Evolutionary conservation across 2,888 invertebrate genomes (phyloP).

Genomic region (Thalpophila matura): DNA sequence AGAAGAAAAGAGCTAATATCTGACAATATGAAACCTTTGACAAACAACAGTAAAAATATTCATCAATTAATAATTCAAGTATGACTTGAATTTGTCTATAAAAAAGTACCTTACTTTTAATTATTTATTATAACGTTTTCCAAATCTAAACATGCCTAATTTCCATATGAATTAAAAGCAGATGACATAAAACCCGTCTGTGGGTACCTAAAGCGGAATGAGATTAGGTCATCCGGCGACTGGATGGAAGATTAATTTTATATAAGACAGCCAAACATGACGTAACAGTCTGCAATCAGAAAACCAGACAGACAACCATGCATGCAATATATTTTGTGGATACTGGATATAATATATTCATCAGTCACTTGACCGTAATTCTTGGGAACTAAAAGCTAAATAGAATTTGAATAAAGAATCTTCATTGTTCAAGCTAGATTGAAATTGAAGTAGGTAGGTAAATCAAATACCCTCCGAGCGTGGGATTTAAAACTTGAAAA

Average conservation of each 20-base stretch:
- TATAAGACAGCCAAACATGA: slow-evolving; percentile 34
- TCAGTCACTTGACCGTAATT: slow-evolving; percentile 12
- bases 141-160: slow-evolving; percentile 5
- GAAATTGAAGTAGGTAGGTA: neutral
- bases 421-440: slow-evolving; percentile 3
- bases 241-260: slow-evolving; percentile 42
- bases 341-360: neutral
- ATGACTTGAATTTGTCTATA: no score
- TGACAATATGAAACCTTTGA: no score
- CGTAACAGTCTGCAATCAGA: slow-evolving; percentile 39
- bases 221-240: slow-evolving; percentile 52
- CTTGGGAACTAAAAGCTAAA: neutral
- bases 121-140: no score
- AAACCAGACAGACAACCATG: slow-evolving; percentile 10
- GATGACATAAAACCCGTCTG: slow-evolving; percentile 28
- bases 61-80: no score
- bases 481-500: neutral
- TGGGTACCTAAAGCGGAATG: slow-evolving; percentile 43
- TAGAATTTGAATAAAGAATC: neutral
- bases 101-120: no score
- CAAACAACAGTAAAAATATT: no score
- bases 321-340: slow-evolving; percentile 14
- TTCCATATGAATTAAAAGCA: slow-evolving; percentile 23
- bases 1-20: no score
- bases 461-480: neutral